Evolutionary conservation across 2,113 vertebrate genomes (phyloP).

Genomic region (Prinia subflava): DNA sequence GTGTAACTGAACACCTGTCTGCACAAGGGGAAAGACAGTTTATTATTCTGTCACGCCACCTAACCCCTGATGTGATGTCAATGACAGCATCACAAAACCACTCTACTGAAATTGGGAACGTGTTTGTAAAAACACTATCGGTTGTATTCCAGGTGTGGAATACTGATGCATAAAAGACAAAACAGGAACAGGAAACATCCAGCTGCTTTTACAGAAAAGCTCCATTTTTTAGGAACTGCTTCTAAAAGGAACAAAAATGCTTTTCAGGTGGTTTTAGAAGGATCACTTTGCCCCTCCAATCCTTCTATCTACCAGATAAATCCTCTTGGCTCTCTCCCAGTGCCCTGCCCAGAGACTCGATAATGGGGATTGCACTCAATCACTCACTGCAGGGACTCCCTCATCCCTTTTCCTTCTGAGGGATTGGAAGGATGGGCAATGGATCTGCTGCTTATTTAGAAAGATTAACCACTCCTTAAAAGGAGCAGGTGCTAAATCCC

Average conservation of each 20-base stretch:
- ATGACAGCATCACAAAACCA: not conserved
- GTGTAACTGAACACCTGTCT: not conserved
- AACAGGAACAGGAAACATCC: not conserved
- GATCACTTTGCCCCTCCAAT: not conserved
- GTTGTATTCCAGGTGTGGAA: not conserved
- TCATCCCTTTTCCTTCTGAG: not conserved
- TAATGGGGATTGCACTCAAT: not conserved
- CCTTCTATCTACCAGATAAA: not conserved
- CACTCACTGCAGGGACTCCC: not conserved
- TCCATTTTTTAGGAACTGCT: not conserved
- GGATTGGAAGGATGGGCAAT: not conserved
- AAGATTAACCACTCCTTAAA: constrained; percentile 15
- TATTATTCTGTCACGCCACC: not conserved
- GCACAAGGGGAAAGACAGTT: not conserved
- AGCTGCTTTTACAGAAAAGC: not conserved
- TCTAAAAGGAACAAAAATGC: not conserved
- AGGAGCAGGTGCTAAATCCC: not conserved
- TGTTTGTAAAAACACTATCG: not conserved
- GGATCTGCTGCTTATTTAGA: not conserved
- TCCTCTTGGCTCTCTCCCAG: not conserved
- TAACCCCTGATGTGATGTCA: not conserved
- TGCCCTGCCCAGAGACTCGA: not conserved
- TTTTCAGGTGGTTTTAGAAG: not conserved
- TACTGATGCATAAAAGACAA: not conserved
- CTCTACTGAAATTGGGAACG: not conserved